Conservation (phyloP, 2,888 invertebrate species). For the Acrocera orbiculus region DNA sequence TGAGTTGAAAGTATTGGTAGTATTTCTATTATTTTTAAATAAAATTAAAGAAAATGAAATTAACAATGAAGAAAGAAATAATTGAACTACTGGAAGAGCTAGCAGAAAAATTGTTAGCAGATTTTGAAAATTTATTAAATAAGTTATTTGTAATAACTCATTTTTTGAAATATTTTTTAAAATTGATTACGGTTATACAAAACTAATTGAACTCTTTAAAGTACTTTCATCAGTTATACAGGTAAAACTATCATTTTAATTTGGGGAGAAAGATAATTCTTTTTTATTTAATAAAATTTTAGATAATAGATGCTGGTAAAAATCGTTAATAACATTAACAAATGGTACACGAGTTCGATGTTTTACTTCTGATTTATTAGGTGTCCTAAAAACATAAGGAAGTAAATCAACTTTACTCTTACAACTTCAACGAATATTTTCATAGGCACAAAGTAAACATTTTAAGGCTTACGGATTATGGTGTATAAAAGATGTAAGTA, state of each 20-base stretch:
- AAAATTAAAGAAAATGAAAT: too few relatives aligned
- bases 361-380: constrained; percentile 77
- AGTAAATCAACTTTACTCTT: constrained; percentile 53
- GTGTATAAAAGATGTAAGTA: constrained; percentile 65
- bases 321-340: constrained; percentile 70
- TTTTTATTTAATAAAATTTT: constrained; percentile 21
- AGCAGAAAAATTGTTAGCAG: too few relatives aligned
- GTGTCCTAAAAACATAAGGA: constrained; percentile 65
- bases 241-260: constrained; percentile 34
- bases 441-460: constrained; percentile 34
- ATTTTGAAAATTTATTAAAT: too few relatives aligned
- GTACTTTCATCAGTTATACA: constrained; percentile 75
- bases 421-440: constrained; percentile 54
- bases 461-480: constrained; percentile 68
- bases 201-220: constrained; percentile 75
- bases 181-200: constrained; percentile 92
- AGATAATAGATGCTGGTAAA: constrained; percentile 81
- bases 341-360: constrained; percentile 75
- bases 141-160: too few relatives aligned
- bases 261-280: too few relatives aligned
- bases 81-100: too few relatives aligned
- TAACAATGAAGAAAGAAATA: too few relatives aligned
- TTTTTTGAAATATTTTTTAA: too few relatives aligned
- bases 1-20: too few relatives aligned
- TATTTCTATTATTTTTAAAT: too few relatives aligned